Percentiles rank a stretch among this genome's conserved stretches.
Evolutionary conservation across 2,113 vertebrate genomes (phyloP).

Genomic region (Anguilla japonica): DNA sequence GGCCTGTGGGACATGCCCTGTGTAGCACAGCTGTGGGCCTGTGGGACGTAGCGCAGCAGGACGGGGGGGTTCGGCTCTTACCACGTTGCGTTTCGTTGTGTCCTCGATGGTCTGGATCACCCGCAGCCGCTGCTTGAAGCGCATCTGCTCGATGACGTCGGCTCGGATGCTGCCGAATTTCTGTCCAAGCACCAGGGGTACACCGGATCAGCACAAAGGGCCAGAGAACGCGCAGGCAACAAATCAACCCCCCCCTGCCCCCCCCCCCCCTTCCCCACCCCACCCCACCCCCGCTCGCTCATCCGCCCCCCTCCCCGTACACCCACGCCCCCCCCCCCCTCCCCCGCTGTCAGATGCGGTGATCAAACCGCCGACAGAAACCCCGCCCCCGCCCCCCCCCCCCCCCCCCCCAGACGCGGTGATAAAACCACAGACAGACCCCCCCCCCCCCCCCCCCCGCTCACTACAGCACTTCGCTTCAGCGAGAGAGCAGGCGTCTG

Average conservation of each 20-base stretch:
- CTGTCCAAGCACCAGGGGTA: conserved; percentile 60
- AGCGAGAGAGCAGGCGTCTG: too few relatives aligned
- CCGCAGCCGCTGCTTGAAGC: conserved; percentile 94
- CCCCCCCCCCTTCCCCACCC: too few relatives aligned
- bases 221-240: not conserved
- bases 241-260: not conserved
- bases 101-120: conserved; percentile 98
- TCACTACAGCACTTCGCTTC: too few relatives aligned
- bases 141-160: conserved; percentile 97
- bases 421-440: not conserved
- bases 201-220: not conserved
- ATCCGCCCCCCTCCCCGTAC: too few relatives aligned
- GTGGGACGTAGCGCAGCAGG: not conserved
- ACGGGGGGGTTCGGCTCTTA: conserved; percentile 52
- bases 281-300: too few relatives aligned
- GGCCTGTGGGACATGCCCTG: too few relatives aligned
- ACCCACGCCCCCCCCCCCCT: too few relatives aligned
- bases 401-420: not conserved
- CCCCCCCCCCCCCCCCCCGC: too few relatives aligned
- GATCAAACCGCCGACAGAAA: too few relatives aligned
- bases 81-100: conserved; percentile 96
- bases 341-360: too few relatives aligned
- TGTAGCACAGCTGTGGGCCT: too few relatives aligned
- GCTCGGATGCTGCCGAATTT: conserved; percentile 95
- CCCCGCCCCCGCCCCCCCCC: too few relatives aligned